A percentile compares a stretch with the other conserved stretches of the same genome.
phyloP scores from a whole-genome alignment of 2,113 vertebrate species.

The Orthonyx spaldingii region DNA sequence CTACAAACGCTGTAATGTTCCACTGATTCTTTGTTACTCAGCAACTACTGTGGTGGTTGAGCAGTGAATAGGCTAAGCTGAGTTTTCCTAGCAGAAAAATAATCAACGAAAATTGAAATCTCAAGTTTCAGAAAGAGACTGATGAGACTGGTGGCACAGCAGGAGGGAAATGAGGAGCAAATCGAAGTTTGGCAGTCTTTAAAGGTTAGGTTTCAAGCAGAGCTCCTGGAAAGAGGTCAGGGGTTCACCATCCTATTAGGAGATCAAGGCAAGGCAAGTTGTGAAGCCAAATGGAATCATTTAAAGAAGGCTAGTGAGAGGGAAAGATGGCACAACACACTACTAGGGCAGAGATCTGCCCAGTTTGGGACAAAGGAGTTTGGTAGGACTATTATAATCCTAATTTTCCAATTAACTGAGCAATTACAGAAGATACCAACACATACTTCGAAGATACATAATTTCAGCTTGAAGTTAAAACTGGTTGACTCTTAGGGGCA shows the following conservation, averaged over 20 bases:
- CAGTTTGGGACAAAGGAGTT: not conserved
- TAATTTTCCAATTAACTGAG: not conserved
- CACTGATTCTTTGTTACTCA: not conserved
- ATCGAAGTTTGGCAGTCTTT: not conserved
- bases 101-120: not conserved
- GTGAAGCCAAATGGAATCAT: slow-evolving; percentile 1
- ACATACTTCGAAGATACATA: not conserved
- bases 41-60: not conserved
- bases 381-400: not conserved
- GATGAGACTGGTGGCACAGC: not conserved
- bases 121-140: not conserved
- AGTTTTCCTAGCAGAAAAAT: not conserved
- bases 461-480: not conserved
- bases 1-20: not conserved
- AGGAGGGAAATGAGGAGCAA: not conserved
- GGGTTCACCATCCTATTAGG: not conserved
- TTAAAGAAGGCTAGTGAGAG: not conserved
- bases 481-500: not conserved
- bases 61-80: not conserved
- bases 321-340: not conserved
- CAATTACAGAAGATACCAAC: not conserved
- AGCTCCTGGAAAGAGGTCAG: not conserved
- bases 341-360: not conserved
- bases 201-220: not conserved
- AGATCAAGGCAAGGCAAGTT: not conserved